Evolutionary conservation across 2,888 invertebrate genomes (phyloP).

Genomic region (Spilosoma lubricipeda): DNA sequence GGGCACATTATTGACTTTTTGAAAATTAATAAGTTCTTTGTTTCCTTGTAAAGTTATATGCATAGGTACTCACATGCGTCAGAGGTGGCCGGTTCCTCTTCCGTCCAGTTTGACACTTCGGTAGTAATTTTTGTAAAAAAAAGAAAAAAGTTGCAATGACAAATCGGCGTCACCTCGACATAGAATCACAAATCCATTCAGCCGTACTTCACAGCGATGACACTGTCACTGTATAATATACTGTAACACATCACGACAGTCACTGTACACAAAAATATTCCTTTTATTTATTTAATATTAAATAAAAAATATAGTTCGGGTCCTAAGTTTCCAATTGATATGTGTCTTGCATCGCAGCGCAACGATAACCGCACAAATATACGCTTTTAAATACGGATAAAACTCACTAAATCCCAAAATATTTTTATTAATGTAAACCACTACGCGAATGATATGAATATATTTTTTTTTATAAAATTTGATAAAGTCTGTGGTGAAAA

Average conservation of each 20-base stretch:
- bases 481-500: slow-evolving; percentile 79
- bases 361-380: slow-evolving; percentile 60
- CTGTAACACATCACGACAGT: slow-evolving; percentile 77
- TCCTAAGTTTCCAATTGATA: slow-evolving; percentile 85
- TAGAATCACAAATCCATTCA: slow-evolving; percentile 73
- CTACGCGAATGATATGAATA: slow-evolving; percentile 67
- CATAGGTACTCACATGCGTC: slow-evolving; percentile 81
- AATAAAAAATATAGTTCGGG: slow-evolving; percentile 81
- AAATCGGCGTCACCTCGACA: slow-evolving; percentile 75
- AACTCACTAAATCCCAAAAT: slow-evolving; percentile 78
- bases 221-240: slow-evolving; percentile 78
- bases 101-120: slow-evolving; percentile 86
- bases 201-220: slow-evolving; percentile 70
- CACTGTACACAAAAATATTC: slow-evolving; percentile 78
- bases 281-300: slow-evolving; percentile 61
- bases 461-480: slow-evolving; percentile 68
- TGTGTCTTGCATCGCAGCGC: slow-evolving; percentile 75
- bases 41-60: slow-evolving; percentile 28
- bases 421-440: slow-evolving; percentile 49
- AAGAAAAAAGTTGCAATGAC: slow-evolving; percentile 76
- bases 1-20: slow-evolving; percentile 64
- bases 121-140: slow-evolving; percentile 82
- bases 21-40: slow-evolving; percentile 57
- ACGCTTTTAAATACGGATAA: slow-evolving; percentile 55
- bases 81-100: slow-evolving; percentile 84